Conservation (phyloP, 2,888 invertebrate genomes). For the Oscheius sp. region DNA sequence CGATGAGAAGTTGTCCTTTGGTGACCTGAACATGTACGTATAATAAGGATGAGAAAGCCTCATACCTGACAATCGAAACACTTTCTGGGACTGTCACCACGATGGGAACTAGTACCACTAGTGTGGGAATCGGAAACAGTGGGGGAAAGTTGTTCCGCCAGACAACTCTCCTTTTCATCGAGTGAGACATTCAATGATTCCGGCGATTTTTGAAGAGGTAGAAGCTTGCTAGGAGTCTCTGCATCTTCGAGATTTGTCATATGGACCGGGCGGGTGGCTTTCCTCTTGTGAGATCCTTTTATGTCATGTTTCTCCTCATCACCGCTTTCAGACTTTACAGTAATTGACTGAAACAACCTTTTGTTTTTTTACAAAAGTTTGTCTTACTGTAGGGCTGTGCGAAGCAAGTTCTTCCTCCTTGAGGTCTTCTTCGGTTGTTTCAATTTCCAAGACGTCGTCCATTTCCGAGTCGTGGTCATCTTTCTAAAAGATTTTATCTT, state of each 20-base stretch:
- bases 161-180: constrained; percentile 49
- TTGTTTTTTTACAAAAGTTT: no score
- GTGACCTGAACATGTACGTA: constrained; percentile 38
- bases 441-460: constrained; percentile 47
- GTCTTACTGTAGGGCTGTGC: constrained; percentile 18
- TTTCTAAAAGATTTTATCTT: constrained; percentile 18
- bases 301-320: constrained; percentile 30
- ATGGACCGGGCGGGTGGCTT: constrained; percentile 39
- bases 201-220: not conserved
- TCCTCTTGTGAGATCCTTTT: constrained; percentile 37
- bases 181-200: constrained; percentile 48
- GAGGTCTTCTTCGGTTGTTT: constrained; percentile 54
- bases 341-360: not conserved
- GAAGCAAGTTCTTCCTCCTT: constrained; percentile 45
- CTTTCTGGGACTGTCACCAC: constrained; percentile 45
- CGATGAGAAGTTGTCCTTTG: constrained; percentile 42
- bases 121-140: constrained; percentile 69
- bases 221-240: constrained; percentile 11
- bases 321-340: constrained; percentile 19
- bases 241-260: constrained; percentile 17
- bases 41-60: not conserved
- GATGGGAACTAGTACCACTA: constrained; percentile 59
- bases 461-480: constrained; percentile 52
- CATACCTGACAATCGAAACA: constrained; percentile 63
- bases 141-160: constrained; percentile 61